Base-by-base conservation (phyloP, 2,888 invertebrate species). In the Euplexia lucipara region DNA sequence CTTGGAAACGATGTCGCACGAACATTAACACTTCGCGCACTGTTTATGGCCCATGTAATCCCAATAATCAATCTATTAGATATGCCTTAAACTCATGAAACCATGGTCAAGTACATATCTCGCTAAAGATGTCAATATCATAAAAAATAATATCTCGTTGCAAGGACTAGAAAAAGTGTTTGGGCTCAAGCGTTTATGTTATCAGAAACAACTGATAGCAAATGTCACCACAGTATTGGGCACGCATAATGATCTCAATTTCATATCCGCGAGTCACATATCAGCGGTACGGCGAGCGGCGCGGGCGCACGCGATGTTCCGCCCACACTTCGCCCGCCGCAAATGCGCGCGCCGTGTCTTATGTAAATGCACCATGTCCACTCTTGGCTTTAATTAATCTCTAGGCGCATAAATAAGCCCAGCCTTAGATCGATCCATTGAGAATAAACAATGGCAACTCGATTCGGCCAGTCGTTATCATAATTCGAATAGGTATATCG, bases 311-410 rank as follows among this genome's bases (percentile, higher is more conserved):
- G 90, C 88, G 82, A 87, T 87, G 86, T 83, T 78, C 83, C 92
- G 89, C 93, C 92, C 91, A 91, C 92, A 87, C 89, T 82, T 78
- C n/a, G n/a, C 79, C 83, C 83, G 81, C 85, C 85, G 91, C 93
- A 94, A 95, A 95, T 95, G 95, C 95, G 92, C 90, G 87, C 92
- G 85, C 92, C 95, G 90, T 95, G 95, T 95, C 91, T 84, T 95
- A 95, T 95, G 95, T 93, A 92, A 95, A 95, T 95, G 90, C 87
- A 86, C 87, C 92, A 86, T 93, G 94, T 94, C 90, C 90, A 89
- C 90, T 90, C 90, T 77, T 86, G 86, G 86, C 87, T 91, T 94
- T 94, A 94, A 95, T 95, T 95, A 94, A 94, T 95, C 93, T 92
- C 89, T 91, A 90, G 90, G 82, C 88, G 90, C 91, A 94, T 94